A percentile compares a stretch with the other conserved stretches of the same genome.
Conservation (phyloP, 2,113 vertebrate genomes). For the Rhodinocichla rosea region DNA sequence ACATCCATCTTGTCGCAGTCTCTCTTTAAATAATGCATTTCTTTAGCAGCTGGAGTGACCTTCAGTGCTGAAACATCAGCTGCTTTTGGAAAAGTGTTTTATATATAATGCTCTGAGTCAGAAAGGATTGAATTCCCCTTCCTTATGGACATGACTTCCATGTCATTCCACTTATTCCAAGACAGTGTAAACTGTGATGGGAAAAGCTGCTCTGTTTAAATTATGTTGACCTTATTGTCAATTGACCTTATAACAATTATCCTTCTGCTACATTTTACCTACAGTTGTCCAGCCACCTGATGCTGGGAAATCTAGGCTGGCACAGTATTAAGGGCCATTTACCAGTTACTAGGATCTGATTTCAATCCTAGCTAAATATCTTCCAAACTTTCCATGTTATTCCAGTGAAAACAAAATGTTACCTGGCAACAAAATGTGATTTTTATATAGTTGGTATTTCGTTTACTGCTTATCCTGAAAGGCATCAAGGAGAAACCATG, state of each 20-base stretch:
- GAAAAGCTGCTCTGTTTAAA: background rate
- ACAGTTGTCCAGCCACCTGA: background rate
- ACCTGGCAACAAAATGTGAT: background rate
- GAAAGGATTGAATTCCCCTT: background rate
- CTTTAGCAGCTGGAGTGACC: background rate
- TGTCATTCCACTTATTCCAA: background rate
- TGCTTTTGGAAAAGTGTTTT: background rate
- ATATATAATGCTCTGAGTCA: background rate
- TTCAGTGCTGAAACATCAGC: background rate
- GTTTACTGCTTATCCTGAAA: background rate
- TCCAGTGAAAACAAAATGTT: background rate
- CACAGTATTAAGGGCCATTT: background rate
- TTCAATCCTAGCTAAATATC: background rate
- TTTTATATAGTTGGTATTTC: background rate
- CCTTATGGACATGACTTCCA: rapidly evolving
- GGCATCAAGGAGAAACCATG: background rate
- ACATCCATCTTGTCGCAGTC: background rate
- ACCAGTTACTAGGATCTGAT: background rate
- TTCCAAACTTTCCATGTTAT: background rate
- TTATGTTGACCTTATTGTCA: background rate
- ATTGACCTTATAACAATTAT: background rate
- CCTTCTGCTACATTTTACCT: background rate
- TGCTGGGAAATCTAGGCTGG: background rate
- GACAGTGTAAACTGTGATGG: background rate
- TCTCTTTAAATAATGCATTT: background rate